A percentile compares a stretch with the other conserved stretches of the same genome.
phyloP scores from a whole-genome alignment of 2,888 invertebrate species.

The Branchellion lobata region DNA sequence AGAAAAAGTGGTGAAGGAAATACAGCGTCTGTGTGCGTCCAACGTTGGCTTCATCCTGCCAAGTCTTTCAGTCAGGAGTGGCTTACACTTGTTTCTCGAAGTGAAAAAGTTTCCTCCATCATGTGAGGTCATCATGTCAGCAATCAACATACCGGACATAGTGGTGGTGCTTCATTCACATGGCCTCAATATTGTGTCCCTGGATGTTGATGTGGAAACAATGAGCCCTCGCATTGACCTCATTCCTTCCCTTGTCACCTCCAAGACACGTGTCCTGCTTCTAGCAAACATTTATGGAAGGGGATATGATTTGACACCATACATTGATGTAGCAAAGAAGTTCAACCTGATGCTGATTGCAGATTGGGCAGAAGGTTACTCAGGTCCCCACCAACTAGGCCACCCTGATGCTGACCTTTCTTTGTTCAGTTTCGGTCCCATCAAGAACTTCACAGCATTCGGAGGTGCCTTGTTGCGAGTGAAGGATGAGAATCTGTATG shows the following conservation, averaged over 20 bases:
- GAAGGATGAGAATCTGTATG: constrained; percentile 53
- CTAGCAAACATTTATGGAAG: constrained; percentile 61
- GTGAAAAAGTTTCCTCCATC: constrained; percentile 59
- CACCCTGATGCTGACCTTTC: constrained; percentile 59
- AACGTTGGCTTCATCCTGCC: constrained; percentile 51
- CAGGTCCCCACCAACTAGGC: constrained; percentile 57
- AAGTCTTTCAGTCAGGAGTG: constrained; percentile 52
- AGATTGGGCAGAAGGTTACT: constrained; percentile 62
- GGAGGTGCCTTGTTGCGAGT: constrained; percentile 62
- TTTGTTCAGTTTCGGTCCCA: constrained; percentile 62
- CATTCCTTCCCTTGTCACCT: constrained; percentile 57
- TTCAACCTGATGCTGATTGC: constrained; percentile 58
- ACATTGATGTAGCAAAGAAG: constrained; percentile 56
- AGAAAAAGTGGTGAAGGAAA: constrained; percentile 14
- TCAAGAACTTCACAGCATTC: constrained; percentile 61
- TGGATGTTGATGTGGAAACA: constrained; percentile 60
- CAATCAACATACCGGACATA: constrained; percentile 63
- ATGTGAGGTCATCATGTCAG: constrained; percentile 62
- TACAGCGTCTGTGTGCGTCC: constrained; percentile 46
- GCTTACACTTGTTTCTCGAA: constrained; percentile 52
- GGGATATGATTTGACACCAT: constrained; percentile 56
- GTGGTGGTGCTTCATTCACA: constrained; percentile 57
- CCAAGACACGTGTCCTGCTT: constrained; percentile 59
- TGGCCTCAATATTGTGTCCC: constrained; percentile 56
- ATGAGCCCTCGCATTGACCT: constrained; percentile 58